These are phyloP conservation scores for Achatina immaculata DNA, from an alignment of 1,140 invertebrate species.

Conservation along the genomic window DNA sequence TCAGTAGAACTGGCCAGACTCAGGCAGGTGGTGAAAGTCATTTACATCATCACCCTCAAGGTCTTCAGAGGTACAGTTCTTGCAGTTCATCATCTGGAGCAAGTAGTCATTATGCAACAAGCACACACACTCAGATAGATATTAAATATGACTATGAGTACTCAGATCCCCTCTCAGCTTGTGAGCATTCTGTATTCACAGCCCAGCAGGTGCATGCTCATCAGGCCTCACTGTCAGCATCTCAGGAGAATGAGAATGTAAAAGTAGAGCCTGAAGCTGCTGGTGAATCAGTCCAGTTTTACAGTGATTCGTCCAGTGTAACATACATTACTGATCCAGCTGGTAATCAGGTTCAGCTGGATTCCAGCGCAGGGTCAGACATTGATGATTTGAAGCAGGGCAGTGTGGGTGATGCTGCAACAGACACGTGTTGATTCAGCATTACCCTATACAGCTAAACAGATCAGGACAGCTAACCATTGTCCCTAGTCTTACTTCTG, in stretches of 20 bases:
- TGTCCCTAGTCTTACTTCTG: neutral
- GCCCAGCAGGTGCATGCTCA: neutral
- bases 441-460: neutral
- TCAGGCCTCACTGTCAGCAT: neutral
- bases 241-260: neutral
- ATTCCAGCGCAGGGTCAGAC: neutral
- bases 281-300: neutral
- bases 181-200: neutral
- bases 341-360: neutral
- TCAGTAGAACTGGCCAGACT: neutral
- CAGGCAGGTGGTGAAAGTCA: neutral
- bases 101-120: neutral
- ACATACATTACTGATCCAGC: neutral
- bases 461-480: neutral
- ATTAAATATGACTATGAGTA: constrained; percentile 12
- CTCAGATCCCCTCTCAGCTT: neutral
- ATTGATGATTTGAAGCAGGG: neutral
- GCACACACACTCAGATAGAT: neutral
- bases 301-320: neutral
- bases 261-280: neutral
- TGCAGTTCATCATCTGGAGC: neutral
- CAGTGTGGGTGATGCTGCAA: neutral
- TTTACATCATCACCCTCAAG: constrained; percentile 8
- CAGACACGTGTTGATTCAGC: neutral
- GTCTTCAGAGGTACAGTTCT: constrained; percentile 12